Conservation (phyloP, 2,888 invertebrate genomes). For the Synergus laeviventris region DNA sequence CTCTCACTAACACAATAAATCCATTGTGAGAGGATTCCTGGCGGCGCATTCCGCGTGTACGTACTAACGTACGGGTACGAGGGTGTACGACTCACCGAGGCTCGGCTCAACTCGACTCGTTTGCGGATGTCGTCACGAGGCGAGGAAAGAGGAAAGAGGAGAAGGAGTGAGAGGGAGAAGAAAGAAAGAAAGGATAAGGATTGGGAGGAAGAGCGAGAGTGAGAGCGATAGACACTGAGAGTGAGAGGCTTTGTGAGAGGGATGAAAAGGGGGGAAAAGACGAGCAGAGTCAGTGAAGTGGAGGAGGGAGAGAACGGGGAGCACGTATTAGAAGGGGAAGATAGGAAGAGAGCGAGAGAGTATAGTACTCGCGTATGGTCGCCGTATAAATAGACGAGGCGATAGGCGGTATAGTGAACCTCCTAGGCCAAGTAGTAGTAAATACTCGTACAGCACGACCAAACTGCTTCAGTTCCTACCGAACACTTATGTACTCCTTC, state of each 20-base stretch:
- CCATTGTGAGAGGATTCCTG: constrained; percentile 71
- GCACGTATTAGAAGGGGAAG: constrained; percentile 40
- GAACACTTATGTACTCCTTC: constrained; percentile 45
- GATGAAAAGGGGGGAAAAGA: constrained; percentile 37
- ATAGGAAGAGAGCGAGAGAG: constrained; percentile 54
- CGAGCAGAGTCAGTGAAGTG: constrained; percentile 33
- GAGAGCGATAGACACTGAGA: constrained; percentile 42
- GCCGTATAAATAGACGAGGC: constrained; percentile 73
- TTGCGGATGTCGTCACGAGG: constrained; percentile 63
- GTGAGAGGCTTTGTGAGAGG: constrained; percentile 11
- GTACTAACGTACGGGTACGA: constrained; percentile 54
- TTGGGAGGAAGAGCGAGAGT: constrained; percentile 34
- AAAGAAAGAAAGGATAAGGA: constrained; percentile 41
- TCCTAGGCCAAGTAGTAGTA: constrained; percentile 65
- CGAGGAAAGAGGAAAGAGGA: constrained; percentile 31
- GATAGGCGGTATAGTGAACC: constrained; percentile 64
- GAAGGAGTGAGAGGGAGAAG: constrained; percentile 40
- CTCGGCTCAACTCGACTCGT: constrained; percentile 48
- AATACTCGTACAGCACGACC: constrained; percentile 59
- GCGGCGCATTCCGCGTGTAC: constrained; percentile 67
- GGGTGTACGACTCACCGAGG: constrained; percentile 53
- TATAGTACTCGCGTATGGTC: constrained; percentile 69
- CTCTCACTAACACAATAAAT: constrained; percentile 67
- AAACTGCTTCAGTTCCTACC: constrained; percentile 53
- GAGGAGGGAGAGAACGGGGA: constrained; percentile 40